These are phyloP conservation scores for Carduelis carduelis DNA, from an alignment of 2,797 vertebrate genomes.

Conservation along the genomic window DNA sequence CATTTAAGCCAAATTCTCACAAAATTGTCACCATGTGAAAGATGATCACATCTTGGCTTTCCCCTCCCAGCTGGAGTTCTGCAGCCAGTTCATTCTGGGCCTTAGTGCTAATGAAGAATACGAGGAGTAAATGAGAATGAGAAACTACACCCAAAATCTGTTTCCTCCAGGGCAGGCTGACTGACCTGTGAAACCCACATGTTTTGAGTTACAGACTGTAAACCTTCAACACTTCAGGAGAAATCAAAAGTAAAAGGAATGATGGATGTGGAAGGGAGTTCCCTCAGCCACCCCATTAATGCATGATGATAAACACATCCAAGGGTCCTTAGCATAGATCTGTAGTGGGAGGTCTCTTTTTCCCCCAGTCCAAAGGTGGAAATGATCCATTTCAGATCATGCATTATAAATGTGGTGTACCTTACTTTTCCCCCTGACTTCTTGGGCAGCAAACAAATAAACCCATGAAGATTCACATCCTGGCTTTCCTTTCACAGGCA, in stretches of 20 bases:
- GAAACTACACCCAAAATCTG: neutral
- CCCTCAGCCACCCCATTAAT: neutral
- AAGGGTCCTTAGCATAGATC: neutral
- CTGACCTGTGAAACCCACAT: neutral
- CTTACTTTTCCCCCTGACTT: neutral
- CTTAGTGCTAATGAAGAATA: neutral
- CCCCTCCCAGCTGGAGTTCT: neutral
- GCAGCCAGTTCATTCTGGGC: neutral
- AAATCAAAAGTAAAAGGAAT: constrained; percentile 37
- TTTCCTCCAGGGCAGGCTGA: neutral
- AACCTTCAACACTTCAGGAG: neutral
- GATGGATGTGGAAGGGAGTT: neutral
- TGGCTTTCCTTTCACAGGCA: neutral
- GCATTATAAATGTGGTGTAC: neutral
- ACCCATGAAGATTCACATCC: neutral
- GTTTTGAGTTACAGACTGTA: neutral
- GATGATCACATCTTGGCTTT: neutral
- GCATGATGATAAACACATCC: neutral
- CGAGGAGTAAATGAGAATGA: neutral
- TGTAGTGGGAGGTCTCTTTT: neutral
- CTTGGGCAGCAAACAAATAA: neutral
- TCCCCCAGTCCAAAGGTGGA: neutral
- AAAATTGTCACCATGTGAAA: neutral
- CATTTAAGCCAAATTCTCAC: neutral
- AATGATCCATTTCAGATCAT: neutral